These are phyloP conservation scores for Eulemur mongoz DNA, from an alignment of 2,797 vertebrate species.

Conservation along the genomic window DNA sequence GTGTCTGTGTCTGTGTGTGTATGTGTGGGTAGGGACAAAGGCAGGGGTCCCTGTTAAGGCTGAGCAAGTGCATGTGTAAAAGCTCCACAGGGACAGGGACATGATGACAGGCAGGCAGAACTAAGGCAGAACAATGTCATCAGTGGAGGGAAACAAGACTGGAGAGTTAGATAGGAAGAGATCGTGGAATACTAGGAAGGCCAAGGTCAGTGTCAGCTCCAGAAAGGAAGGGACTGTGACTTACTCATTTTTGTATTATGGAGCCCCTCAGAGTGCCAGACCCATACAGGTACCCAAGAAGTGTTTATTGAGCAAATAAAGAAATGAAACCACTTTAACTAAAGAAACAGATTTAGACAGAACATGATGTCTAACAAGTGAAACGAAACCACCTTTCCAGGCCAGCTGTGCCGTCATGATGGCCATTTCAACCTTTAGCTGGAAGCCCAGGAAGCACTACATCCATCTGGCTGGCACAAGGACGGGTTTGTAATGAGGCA, in stretches of 20 bases:
- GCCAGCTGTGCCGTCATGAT: not conserved
- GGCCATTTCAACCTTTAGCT: not conserved
- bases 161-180: not conserved
- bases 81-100: not conserved
- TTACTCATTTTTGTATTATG: not conserved
- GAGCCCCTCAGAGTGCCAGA: not conserved
- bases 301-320: constrained; percentile 5
- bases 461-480: not conserved
- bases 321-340: not conserved
- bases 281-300: not conserved
- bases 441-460: not conserved
- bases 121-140: not conserved
- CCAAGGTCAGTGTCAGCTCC: not conserved
- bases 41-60: not conserved
- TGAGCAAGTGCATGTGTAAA: not conserved
- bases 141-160: not conserved
- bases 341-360: not conserved
- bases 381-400: not conserved
- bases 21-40: not conserved
- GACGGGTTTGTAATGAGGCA: not conserved
- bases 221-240: not conserved
- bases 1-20: not conserved
- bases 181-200: not conserved
- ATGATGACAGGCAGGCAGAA: not conserved
- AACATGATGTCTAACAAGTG: not conserved